These are phyloP conservation scores for Drosophila formosana DNA, from an alignment of 2,888 invertebrate genomes.

Conservation along the genomic window DNA sequence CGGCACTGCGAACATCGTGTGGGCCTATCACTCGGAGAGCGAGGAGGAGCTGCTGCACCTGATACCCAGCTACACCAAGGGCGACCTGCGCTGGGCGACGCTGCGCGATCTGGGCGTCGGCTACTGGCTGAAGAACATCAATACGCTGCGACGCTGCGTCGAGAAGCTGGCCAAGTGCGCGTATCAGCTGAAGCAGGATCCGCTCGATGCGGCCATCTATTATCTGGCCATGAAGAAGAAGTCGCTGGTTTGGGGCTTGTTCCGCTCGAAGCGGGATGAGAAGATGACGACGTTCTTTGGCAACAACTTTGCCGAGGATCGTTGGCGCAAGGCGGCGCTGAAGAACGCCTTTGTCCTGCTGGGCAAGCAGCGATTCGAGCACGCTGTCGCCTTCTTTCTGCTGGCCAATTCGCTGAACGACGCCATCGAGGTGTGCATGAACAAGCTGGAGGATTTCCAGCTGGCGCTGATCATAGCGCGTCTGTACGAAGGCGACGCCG, in stretches of 20 bases:
- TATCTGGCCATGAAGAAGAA: conserved; percentile 99
- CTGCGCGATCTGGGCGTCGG: conserved; percentile 96
- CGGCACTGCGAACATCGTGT: conserved; percentile 96
- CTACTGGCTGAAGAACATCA: conserved; percentile 97
- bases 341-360: conserved; percentile 99
- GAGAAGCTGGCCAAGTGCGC: conserved; percentile 97
- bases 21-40: conserved; percentile 99
- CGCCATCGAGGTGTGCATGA: conserved; percentile 93
- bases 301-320: conserved; percentile 96
- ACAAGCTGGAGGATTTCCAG: conserved; percentile 97
- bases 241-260: conserved; percentile 97
- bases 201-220: conserved; percentile 98
- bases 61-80: conserved; percentile 94
- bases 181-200: conserved; percentile 96
- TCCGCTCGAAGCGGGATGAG: conserved; percentile 93
- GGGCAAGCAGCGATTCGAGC: conserved; percentile 97
- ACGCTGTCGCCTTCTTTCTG: conserved; percentile 99
- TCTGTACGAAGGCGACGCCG: conserved; percentile 90
- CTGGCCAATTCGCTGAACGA: conserved; percentile 97
- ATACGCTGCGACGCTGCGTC: conserved; percentile 92
- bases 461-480: conserved; percentile 97
- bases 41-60: conserved; percentile 96
- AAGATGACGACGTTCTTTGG: conserved; percentile 98
- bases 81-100: conserved; percentile 94
- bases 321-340: conserved; percentile 98